Conservation (phyloP, 2,888 invertebrate genomes). For the Cataglyphis livida region DNA sequence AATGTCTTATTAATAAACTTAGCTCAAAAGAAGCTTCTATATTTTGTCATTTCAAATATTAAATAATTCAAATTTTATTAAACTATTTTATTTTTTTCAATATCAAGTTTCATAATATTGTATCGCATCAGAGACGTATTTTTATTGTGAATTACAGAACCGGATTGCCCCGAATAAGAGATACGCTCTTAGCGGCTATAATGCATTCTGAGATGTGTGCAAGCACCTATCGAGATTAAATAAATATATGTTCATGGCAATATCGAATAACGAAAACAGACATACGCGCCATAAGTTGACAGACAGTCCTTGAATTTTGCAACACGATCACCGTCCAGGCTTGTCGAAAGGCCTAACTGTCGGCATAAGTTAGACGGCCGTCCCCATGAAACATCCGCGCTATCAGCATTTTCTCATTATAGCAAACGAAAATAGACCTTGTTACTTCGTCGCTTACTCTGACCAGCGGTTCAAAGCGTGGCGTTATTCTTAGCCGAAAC, state of each 20-base stretch:
- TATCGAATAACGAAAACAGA: conserved; percentile 10
- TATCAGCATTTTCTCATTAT: conserved; percentile 73
- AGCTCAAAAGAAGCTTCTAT: background rate
- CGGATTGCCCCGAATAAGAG: background rate
- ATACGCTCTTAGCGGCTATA: background rate
- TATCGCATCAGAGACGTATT: background rate
- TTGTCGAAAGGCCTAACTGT: conserved; percentile 34
- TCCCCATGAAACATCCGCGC: conserved; percentile 56
- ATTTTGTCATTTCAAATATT: background rate
- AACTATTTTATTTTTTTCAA: background rate
- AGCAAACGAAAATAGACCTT: conserved; percentile 75
- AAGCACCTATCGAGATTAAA: conserved; percentile 17
- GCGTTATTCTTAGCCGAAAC: conserved; percentile 75
- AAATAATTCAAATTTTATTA: background rate
- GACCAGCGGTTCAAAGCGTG: conserved; percentile 71
- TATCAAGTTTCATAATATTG: background rate
- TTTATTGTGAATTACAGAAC: background rate
- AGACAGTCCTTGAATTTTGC: conserved; percentile 38
- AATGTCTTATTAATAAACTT: background rate
- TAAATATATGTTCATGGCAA: conserved; percentile 20
- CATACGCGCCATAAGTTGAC: conserved; percentile 1
- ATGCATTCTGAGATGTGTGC: background rate
- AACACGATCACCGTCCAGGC: conserved; percentile 24
- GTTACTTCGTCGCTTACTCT: conserved; percentile 76
- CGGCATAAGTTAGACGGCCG: conserved; percentile 33